A percentile compares a stretch with the other conserved stretches of the same genome.
Conservation (phyloP, 2,888 invertebrate genomes). For the Druceiella hillmani region DNA sequence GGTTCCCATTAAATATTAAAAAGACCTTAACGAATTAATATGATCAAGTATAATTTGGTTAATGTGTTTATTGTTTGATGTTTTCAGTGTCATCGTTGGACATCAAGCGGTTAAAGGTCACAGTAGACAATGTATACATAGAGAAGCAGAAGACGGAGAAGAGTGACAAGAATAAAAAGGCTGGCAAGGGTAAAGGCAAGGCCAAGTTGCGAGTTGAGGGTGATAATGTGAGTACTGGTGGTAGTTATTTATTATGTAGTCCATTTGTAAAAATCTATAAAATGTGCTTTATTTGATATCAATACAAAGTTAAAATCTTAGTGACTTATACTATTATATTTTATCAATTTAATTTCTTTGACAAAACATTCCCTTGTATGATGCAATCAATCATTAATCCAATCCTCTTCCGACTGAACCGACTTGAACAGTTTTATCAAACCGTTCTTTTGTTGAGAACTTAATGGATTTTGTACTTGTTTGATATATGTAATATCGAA, state of each 20-base stretch:
- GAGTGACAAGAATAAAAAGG: constrained; percentile 72
- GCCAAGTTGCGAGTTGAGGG: constrained; percentile 67
- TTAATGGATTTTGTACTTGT: no score
- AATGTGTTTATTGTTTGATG: constrained; percentile 21
- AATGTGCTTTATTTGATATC: not conserved
- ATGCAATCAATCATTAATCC: no score
- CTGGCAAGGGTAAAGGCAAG: constrained; percentile 74
- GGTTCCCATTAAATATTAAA: constrained; percentile 2
- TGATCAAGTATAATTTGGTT: constrained; percentile 5
- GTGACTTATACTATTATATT: constrained; percentile 2
- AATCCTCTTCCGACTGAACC: no score
- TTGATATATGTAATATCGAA: no score
- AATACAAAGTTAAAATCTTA: not conserved
- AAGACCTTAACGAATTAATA: constrained; percentile 4
- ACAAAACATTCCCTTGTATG: constrained; percentile 6
- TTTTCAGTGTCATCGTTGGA: constrained; percentile 70
- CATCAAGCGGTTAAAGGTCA: constrained; percentile 80
- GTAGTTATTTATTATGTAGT: not conserved
- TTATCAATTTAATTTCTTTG: constrained; percentile 3
- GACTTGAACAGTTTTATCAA: no score
- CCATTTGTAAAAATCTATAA: not conserved
- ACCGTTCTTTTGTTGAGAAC: no score
- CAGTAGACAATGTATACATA: constrained; percentile 76
- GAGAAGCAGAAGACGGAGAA: constrained; percentile 88
- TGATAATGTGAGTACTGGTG: constrained; percentile 67